phyloP scores from a whole-genome alignment of 2,888 invertebrate species.

The Heterodera filipjevi region DNA sequence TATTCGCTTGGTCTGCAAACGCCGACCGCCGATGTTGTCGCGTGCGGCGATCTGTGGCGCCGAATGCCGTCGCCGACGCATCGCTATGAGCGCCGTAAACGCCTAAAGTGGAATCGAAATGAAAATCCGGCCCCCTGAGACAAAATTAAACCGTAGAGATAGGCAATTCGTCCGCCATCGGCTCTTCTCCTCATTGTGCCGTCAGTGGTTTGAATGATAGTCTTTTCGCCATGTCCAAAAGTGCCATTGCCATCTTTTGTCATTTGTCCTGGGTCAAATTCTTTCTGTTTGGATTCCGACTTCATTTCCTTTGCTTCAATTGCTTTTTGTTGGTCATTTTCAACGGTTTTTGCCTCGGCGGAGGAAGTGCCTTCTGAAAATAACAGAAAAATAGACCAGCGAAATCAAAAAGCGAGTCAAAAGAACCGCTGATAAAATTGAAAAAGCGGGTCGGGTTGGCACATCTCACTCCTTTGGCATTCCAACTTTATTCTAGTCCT shows the following conservation, averaged over 20 bases:
- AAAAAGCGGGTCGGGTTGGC: no score
- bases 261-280: background rate
- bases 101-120: background rate
- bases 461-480: no score
- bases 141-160: conserved; percentile 10
- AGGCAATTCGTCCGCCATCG: conserved; percentile 20
- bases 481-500: no score
- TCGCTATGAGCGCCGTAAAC: conserved; percentile 12
- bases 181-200: conserved; percentile 5
- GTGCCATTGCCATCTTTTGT: conserved; percentile 8
- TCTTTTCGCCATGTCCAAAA: background rate
- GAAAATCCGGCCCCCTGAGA: background rate
- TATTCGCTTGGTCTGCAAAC: conserved; percentile 12
- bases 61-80: conserved; percentile 4
- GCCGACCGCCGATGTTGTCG: background rate
- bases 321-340: background rate
- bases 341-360: background rate
- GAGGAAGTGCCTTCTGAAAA: background rate
- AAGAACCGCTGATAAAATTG: no score
- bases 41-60: background rate
- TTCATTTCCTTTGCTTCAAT: background rate
- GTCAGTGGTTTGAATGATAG: no score
- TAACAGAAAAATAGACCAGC: background rate
- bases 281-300: background rate
- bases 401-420: background rate